Base-by-base conservation (phyloP, 2,797 vertebrate genomes). In the Oreortyx pictus region DNA sequence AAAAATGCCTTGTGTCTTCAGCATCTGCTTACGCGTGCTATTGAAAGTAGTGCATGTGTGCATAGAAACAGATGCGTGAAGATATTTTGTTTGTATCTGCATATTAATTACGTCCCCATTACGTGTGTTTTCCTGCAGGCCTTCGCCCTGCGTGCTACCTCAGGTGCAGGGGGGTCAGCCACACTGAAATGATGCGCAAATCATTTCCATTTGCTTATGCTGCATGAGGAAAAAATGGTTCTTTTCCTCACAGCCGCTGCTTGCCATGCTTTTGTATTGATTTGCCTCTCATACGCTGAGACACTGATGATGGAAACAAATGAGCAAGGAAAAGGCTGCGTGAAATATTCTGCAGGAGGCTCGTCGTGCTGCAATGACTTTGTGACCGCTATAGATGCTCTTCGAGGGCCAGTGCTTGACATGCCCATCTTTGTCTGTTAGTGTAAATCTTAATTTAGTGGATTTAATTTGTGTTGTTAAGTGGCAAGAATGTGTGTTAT, bases 391-490 rank as follows among this genome's bases (percentile, higher is more conserved):
- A 15, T 37, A 8, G 4, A 24, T 39, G 27, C 49, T 89, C 57
- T 93, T 70, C 9, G 91, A 93, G 52, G 72, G 44, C 52, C 70
- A 22, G 49, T 47, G 82, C 60, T 82, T 89, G 72, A 71, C 56
- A 8, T 59, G 59, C 57, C 60, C 59, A 10, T 81, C 84, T 93
- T 93, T 94, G 90, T 80, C 75, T 93, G 64, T 74, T 83, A 80
- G 68, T 64, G 59, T 92, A 89, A 95, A 93, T 96, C 97, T 95
- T 92, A 94, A 95, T 95, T 92, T 84, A 95, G 82, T 79, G 78
- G 60, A 64, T 95, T 97, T 95, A 86, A 91, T 95, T 96, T 96
- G 89, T 96, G 56, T 96, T 95, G 91, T 96, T 96, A 97, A 96
- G 90, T 94, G 95, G 85, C 75, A 94, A 92, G 96, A 97, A 96